Conservation (phyloP, 2,113 vertebrate species). For the Periophthalmus modestus region DNA sequence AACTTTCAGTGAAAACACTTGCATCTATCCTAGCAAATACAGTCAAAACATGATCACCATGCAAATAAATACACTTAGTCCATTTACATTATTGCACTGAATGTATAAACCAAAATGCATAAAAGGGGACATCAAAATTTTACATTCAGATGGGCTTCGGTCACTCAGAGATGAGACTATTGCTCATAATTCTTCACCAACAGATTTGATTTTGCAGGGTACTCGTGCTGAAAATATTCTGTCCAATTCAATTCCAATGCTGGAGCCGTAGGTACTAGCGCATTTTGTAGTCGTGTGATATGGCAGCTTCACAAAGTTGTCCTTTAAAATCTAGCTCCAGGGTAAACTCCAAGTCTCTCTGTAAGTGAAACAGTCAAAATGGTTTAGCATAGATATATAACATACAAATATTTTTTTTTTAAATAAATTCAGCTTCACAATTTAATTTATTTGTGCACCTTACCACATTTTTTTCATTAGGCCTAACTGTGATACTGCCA, state of each 20-base stretch:
- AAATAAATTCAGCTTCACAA: too few species aligned
- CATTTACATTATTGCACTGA: conserved; percentile 25
- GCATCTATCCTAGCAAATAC: conserved; percentile 29
- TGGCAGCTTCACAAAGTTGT: conserved; percentile 94
- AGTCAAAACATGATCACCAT: conserved; percentile 27
- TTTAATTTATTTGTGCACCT: conserved; percentile 48
- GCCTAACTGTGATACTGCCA: conserved; percentile 91
- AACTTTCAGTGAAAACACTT: conserved; percentile 39
- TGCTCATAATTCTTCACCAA: conserved; percentile 49
- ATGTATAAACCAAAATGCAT: neutral
- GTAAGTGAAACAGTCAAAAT: conserved; percentile 6
- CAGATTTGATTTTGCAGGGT: neutral
- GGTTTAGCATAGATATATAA: neutral
- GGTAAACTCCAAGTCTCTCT: conserved; percentile 98
- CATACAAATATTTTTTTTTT: neutral
- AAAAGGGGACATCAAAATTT: conserved; percentile 9
- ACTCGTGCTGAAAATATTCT: neutral
- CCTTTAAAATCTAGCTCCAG: conserved; percentile 98
- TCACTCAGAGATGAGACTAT: conserved; percentile 53
- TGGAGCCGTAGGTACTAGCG: conserved; percentile 74
- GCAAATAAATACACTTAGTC: conserved; percentile 38
- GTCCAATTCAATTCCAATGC: conserved; percentile 13
- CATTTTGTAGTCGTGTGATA: conserved; percentile 99
- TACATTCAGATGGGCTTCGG: conserved; percentile 14
- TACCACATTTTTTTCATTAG: conserved; percentile 96